A percentile compares a stretch with the other conserved stretches of the same genome.
Evolutionary conservation across 2,113 vertebrate genomes (phyloP).

Genomic region (Oxyruncus cristatus): DNA sequence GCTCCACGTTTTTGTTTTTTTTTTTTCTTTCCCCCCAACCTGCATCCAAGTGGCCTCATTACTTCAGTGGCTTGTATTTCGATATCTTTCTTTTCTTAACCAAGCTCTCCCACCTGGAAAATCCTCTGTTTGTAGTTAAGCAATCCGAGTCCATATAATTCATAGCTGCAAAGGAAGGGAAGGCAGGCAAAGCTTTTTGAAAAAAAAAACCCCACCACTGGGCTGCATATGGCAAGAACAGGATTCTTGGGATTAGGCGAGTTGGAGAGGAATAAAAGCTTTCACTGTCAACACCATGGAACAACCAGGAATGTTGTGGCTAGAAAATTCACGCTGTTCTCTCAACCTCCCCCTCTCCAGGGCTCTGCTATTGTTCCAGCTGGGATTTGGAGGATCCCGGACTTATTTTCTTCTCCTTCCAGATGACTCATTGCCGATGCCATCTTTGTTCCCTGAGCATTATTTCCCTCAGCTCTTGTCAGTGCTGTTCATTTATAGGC

Average conservation of each 20-base stretch:
- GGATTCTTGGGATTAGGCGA: constrained; percentile 53
- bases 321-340: constrained; percentile 30
- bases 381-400: not conserved
- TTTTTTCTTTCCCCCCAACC: not conserved
- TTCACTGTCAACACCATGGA: constrained; percentile 27
- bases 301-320: constrained; percentile 31
- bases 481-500: fast-evolving
- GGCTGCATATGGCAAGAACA: constrained; percentile 38
- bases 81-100: constrained; percentile 37
- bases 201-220: not conserved
- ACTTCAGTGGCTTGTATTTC: constrained; percentile 28
- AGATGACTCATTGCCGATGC: not conserved
- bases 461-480: not conserved
- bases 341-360: constrained; percentile 1
- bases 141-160: constrained; percentile 34
- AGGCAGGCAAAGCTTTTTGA: not conserved
- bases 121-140: constrained; percentile 63
- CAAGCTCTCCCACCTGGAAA: constrained; percentile 66
- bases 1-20: not conserved
- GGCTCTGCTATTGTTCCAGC: constrained; percentile 20
- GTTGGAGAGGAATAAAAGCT: constrained; percentile 43
- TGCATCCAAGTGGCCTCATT: not conserved
- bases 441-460: not conserved
- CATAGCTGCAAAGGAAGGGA: constrained; percentile 50
- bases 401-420: not conserved